A percentile compares a stretch with the other conserved stretches of the same genome.
These are phyloP conservation scores for Campaea margaritaria DNA, from an alignment of 2,888 invertebrate genomes.

Conservation along the genomic window DNA sequence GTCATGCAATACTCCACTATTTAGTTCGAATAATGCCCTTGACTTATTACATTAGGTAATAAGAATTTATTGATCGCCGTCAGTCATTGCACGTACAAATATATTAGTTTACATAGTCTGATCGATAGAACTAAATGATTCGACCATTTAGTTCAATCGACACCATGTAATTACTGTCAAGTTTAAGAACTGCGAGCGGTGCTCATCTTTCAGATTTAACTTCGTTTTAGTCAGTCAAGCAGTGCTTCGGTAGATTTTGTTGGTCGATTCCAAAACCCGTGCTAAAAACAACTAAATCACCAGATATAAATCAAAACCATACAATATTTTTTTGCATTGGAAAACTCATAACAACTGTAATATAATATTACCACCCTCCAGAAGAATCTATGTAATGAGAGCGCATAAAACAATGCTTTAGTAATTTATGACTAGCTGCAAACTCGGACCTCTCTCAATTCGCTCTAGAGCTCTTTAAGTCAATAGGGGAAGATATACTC, in stretches of 20 bases:
- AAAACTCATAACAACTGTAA: slow-evolving; percentile 58
- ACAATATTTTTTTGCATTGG: slow-evolving; percentile 12
- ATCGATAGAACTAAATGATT: too few species aligned
- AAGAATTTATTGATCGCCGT: too few species aligned
- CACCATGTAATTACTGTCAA: too few species aligned
- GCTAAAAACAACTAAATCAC: background rate
- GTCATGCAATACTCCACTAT: slow-evolving; percentile 1
- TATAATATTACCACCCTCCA: slow-evolving; percentile 65
- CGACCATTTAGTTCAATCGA: too few species aligned
- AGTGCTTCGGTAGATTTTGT: too few species aligned
- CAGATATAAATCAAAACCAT: slow-evolving; percentile 16
- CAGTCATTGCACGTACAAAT: too few species aligned
- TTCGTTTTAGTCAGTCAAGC: too few species aligned
- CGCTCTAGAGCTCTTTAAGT: slow-evolving; percentile 21
- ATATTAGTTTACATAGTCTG: too few species aligned
- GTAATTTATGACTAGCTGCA: slow-evolving; percentile 71
- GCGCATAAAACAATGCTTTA: slow-evolving; percentile 74
- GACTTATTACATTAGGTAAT: too few species aligned
- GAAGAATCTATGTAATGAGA: slow-evolving; percentile 78
- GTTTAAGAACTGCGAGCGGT: too few species aligned
- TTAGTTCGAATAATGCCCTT: background rate
- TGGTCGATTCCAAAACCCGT: too few species aligned
- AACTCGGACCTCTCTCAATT: slow-evolving; percentile 55
- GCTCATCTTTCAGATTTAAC: too few species aligned
- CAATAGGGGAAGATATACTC: slow-evolving; percentile 9